Conservation (phyloP, 2,797 vertebrate species). For the Fratercula arctica region DNA sequence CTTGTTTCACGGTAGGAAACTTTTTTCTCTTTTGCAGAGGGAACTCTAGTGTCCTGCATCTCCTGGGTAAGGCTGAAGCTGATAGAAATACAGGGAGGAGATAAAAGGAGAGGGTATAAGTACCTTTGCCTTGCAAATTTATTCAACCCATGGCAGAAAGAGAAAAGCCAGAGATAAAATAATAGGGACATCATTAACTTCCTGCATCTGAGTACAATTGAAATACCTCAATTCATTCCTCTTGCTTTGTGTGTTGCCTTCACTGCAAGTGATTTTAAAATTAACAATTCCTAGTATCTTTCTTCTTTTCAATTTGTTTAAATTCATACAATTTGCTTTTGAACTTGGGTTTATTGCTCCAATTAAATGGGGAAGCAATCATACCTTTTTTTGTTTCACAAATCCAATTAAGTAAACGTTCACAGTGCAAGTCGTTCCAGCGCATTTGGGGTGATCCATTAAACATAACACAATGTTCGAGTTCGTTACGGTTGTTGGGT, state of each 20-base stretch:
- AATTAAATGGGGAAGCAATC: background rate
- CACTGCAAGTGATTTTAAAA: background rate
- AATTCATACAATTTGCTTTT: background rate
- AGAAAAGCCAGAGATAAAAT: background rate
- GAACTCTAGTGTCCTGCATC: background rate
- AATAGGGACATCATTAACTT: background rate
- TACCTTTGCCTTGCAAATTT: background rate
- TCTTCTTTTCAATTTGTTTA: background rate
- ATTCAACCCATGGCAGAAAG: background rate
- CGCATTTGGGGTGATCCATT: constrained; percentile 61
- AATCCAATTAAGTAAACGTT: constrained; percentile 86
- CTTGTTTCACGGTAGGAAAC: background rate
- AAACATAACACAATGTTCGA: constrained; percentile 83
- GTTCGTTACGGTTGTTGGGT: constrained; percentile 86
- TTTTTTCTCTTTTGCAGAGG: background rate
- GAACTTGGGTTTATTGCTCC: background rate
- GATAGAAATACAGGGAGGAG: background rate
- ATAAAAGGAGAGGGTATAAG: background rate
- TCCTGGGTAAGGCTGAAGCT: background rate
- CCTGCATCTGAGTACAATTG: background rate
- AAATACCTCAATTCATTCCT: background rate
- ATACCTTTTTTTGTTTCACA: constrained; percentile 90
- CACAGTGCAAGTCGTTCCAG: constrained; percentile 89
- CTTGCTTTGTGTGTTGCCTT: background rate
- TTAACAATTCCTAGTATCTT: background rate